A percentile compares a stretch with the other conserved stretches of the same genome.
phyloP scores from a whole-genome alignment of 2,888 invertebrate species.

The Drosophila colorata region DNA sequence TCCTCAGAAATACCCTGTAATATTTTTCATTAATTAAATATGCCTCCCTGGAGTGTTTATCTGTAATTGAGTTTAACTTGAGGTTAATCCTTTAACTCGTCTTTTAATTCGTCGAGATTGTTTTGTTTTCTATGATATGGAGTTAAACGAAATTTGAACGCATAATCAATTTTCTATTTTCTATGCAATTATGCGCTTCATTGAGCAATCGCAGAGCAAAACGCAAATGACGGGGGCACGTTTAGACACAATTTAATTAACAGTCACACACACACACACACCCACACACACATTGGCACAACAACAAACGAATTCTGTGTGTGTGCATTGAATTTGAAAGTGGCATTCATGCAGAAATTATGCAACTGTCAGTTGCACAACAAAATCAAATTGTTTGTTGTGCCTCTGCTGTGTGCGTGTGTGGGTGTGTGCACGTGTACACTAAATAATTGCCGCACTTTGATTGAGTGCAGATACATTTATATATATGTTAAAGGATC shows the following conservation, averaged over 20 bases:
- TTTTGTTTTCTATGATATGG: neutral
- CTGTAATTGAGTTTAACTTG: neutral
- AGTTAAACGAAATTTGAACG: slow-evolving; percentile 12
- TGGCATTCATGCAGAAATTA: slow-evolving; percentile 74
- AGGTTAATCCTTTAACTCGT: neutral
- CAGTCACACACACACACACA: slow-evolving; percentile 41
- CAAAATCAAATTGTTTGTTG: slow-evolving; percentile 68
- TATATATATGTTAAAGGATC: neutral
- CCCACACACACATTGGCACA: slow-evolving; percentile 1
- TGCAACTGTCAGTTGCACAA: slow-evolving; percentile 81
- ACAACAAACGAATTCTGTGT: slow-evolving; percentile 56
- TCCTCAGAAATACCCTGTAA: neutral
- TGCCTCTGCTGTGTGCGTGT: neutral
- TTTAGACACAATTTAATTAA: slow-evolving; percentile 77
- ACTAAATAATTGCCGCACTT: slow-evolving; percentile 54
- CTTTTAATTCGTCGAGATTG: neutral
- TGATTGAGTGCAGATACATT: slow-evolving; percentile 40
- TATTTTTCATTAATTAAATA: neutral
- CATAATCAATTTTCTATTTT: slow-evolving; percentile 38
- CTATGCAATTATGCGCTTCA: slow-evolving; percentile 71
- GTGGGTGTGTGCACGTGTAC: slow-evolving; percentile 1
- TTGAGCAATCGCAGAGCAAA: slow-evolving; percentile 51
- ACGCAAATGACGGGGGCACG: slow-evolving; percentile 44
- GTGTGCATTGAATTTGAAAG: slow-evolving; percentile 62
- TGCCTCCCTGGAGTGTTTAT: neutral